These are phyloP conservation scores for Istiophorus platypterus DNA, from an alignment of 2,113 vertebrate species.

Conservation along the genomic window DNA sequence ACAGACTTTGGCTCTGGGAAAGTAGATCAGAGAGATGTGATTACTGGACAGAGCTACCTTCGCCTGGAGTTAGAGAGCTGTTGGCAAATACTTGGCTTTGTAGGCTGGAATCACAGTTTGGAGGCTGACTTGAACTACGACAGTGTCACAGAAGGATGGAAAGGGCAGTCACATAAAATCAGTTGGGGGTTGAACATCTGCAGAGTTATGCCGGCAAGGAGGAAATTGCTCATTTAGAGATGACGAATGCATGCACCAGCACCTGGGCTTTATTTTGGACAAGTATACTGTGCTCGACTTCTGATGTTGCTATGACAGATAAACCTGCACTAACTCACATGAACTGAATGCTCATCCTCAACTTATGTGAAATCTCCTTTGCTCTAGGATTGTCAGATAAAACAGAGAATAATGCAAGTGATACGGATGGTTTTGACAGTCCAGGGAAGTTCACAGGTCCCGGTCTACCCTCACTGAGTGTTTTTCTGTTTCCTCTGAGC, in stretches of 20 bases:
- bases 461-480: constrained; percentile 70
- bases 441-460: constrained; percentile 68
- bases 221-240: constrained; percentile 53
- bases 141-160: constrained; percentile 15
- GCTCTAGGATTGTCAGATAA: constrained; percentile 46
- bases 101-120: constrained; percentile 9
- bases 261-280: constrained; percentile 48
- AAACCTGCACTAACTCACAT: constrained; percentile 23
- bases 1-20: constrained; percentile 56
- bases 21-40: constrained; percentile 56
- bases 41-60: constrained; percentile 55
- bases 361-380: constrained; percentile 34
- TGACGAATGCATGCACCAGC: constrained; percentile 50
- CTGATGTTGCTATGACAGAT: constrained; percentile 39
- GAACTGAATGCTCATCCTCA: constrained; percentile 1
- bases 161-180: constrained; percentile 32
- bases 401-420: constrained; percentile 47
- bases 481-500: constrained; percentile 70
- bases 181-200: constrained; percentile 44
- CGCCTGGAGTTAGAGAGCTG: constrained; percentile 51
- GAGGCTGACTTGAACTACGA: constrained; percentile 24
- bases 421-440: constrained; percentile 70
- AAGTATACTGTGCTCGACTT: constrained; percentile 7
- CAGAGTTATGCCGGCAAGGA: constrained; percentile 30
- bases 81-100: constrained; percentile 23